Conservation (phyloP, 2,797 vertebrate genomes). For the Paratrypauchen microcephalus region DNA sequence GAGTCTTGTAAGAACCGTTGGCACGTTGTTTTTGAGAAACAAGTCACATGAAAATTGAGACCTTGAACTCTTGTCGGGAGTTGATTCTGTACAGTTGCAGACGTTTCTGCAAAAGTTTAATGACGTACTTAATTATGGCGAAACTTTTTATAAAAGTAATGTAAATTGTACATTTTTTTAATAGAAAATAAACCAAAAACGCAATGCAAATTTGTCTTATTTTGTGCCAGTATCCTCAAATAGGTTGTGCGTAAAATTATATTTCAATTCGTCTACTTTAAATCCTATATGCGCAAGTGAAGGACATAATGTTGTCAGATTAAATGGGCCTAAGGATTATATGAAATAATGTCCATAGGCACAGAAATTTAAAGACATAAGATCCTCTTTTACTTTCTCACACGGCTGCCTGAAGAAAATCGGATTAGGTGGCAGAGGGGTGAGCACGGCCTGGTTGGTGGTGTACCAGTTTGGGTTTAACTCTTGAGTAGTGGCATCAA, state of each 20-base stretch:
- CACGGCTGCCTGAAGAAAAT: slow-evolving; percentile 51
- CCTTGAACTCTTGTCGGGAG: slow-evolving; percentile 84
- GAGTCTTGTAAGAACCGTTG: slow-evolving; percentile 88
- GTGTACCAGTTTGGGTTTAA: slow-evolving; percentile 19
- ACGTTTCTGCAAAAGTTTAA: slow-evolving; percentile 94
- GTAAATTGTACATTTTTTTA: slow-evolving; percentile 97
- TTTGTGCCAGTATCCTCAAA: slow-evolving; percentile 22
- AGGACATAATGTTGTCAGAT: slow-evolving; percentile 37
- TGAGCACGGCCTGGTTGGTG: slow-evolving; percentile 24
- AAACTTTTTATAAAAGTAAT: slow-evolving; percentile 99
- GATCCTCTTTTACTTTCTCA: slow-evolving; percentile 55
- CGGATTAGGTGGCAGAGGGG: slow-evolving; percentile 51
- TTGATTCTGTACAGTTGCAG: slow-evolving; percentile 97
- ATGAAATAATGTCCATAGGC: slow-evolving; percentile 21
- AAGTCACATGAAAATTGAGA: slow-evolving; percentile 81
- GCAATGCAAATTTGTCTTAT: slow-evolving; percentile 81
- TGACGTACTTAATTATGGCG: slow-evolving; percentile 98
- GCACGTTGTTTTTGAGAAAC: slow-evolving; percentile 66
- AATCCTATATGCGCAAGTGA: too few species aligned
- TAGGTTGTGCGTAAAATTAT: background rate
- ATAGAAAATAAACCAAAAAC: slow-evolving; percentile 98
- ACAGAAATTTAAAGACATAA: slow-evolving; percentile 21
- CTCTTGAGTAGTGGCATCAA: background rate
- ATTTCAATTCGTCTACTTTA: slow-evolving; percentile 10
- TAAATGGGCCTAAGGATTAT: slow-evolving; percentile 22